phyloP scores from a whole-genome alignment of 2,797 vertebrate genomes.

The Neopelma chrysocephalum region DNA sequence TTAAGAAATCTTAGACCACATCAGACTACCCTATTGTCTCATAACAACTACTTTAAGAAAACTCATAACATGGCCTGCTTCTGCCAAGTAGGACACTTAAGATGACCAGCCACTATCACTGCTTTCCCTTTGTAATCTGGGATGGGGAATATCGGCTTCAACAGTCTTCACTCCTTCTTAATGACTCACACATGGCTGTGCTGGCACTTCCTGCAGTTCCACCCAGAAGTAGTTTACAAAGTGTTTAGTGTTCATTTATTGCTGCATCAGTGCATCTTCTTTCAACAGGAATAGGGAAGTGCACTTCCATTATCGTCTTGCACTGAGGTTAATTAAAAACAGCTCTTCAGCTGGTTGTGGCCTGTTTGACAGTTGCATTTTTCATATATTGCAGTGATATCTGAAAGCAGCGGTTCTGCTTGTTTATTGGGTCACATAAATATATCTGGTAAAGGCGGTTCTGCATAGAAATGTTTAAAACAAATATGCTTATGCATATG shows the following conservation, averaged over 20 bases:
- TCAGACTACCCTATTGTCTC: slow-evolving; percentile 14
- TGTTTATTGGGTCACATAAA: not conserved
- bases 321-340: slow-evolving; percentile 72
- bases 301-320: slow-evolving; percentile 16
- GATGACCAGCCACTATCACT: not conserved
- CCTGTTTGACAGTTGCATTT: not conserved
- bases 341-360: slow-evolving; percentile 38
- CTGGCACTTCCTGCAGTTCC: slow-evolving; percentile 25
- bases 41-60: not conserved
- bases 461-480: not conserved
- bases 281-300: slow-evolving; percentile 64
- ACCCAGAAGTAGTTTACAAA: slow-evolving; percentile 55
- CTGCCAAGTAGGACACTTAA: not conserved
- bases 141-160: not conserved
- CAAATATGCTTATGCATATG: not conserved
- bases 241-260: slow-evolving; percentile 58
- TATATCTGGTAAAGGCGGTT: not conserved
- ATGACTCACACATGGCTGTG: slow-evolving; percentile 67
- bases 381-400: not conserved
- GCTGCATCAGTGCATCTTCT: slow-evolving; percentile 74
- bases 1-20: slow-evolving; percentile 20
- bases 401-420: slow-evolving; percentile 45
- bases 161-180: slow-evolving; percentile 4
- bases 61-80: not conserved
- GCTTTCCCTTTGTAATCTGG: not conserved